phyloP scores from a whole-genome alignment of 2,797 vertebrate genomes.

The Gallinago solitaria region DNA sequence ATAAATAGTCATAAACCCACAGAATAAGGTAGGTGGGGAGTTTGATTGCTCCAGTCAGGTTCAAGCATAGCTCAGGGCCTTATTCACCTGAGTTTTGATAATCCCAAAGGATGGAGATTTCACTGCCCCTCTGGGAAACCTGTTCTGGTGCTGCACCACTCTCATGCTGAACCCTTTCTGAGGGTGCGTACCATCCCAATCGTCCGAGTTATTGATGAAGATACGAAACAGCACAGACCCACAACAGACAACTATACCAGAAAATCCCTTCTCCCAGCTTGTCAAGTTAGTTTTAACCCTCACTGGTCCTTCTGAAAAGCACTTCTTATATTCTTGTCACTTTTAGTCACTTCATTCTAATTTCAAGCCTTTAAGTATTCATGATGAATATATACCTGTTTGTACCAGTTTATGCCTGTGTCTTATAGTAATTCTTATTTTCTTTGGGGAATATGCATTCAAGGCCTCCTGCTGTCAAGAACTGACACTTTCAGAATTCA shows the following conservation, averaged over 20 bases:
- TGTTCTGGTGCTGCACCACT: neutral
- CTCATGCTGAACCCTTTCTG: fast-evolving
- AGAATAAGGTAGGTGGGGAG: neutral
- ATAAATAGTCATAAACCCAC: neutral
- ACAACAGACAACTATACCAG: neutral
- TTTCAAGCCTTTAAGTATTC: neutral
- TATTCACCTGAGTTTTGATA: neutral
- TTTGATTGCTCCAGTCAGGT: neutral
- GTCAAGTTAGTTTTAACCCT: neutral
- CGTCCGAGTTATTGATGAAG: neutral
- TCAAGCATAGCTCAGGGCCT: neutral
- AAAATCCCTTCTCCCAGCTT: neutral
- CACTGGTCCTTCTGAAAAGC: neutral
- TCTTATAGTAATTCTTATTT: neutral
- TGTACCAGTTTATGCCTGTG: neutral
- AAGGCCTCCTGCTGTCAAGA: neutral
- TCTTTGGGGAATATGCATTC: neutral
- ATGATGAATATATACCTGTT: neutral
- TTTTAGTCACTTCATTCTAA: neutral
- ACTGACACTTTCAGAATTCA: neutral
- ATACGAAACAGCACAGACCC: neutral
- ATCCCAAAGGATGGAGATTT: neutral
- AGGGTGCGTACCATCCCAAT: too few relatives aligned
- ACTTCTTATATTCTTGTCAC: neutral
- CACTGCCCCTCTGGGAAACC: neutral